phyloP scores from a whole-genome alignment of 2,888 invertebrate species.

The Furcula furcula region DNA sequence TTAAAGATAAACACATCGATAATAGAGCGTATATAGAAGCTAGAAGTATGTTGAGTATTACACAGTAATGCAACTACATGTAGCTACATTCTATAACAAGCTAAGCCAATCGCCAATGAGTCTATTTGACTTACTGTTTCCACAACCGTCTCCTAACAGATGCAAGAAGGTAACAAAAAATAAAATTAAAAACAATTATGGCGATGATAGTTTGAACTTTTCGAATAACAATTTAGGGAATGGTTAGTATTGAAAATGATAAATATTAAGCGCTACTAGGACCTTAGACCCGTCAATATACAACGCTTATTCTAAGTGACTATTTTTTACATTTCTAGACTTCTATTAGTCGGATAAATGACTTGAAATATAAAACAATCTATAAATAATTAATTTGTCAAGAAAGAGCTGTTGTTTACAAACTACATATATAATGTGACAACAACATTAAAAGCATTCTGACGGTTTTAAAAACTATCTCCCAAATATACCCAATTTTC shows the following conservation, averaged over 20 bases:
- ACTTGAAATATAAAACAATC: no score
- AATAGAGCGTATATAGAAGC: constrained; percentile 28
- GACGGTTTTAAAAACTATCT: no score
- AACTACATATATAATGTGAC: no score
- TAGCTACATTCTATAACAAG: constrained; percentile 55
- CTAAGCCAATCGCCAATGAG: constrained; percentile 75
- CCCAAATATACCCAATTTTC: no score
- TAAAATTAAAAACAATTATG: constrained; percentile 67
- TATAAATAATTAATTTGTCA: no score
- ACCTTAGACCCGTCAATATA: background rate
- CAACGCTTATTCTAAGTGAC: background rate
- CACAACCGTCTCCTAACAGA: constrained; percentile 81
- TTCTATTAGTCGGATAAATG: no score
- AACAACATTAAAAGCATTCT: no score
- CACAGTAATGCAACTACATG: constrained; percentile 50
- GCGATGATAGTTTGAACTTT: constrained; percentile 56
- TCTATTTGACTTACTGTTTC: constrained; percentile 79
- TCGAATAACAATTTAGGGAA: constrained; percentile 33
- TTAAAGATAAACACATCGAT: constrained; percentile 24
- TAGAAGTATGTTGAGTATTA: constrained; percentile 30
- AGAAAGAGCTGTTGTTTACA: no score
- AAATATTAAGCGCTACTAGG: constrained; percentile 10
- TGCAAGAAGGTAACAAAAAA: constrained; percentile 79
- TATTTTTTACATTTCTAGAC: no score
- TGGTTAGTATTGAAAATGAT: constrained; percentile 35